Evolutionary conservation across 2,113 vertebrate genomes (phyloP), one percentile per base, ranked within the genome.

Genomic region (Microcebus ravelobensis): DNA sequence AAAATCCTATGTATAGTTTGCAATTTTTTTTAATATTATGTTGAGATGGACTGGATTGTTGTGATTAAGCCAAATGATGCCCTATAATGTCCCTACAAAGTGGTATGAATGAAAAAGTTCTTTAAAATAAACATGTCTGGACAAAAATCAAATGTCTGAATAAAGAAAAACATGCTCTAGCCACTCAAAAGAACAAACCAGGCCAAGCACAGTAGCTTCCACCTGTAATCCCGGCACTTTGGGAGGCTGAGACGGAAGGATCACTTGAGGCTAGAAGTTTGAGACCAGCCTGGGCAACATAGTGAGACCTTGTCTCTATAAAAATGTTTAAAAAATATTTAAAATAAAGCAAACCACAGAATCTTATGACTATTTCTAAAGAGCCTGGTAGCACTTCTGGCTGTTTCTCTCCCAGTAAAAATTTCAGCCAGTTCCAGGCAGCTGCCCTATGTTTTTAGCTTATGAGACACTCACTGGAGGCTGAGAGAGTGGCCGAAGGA

Each of bases 91-190:
- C 34, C 68, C 12, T 71, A 80, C 93, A 91, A 59, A 29, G 25
- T 63, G 13, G 9, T 17, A 83, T 39, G 39, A 91, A 77, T 86
- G 25, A 27, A 96, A 90, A 27, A 4, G 3, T 45, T 90, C 21
- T 91, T 86, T 52, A 88, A 96, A 91, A 82, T 59, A 81, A 93
- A 87, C 48, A 59, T 10, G 17, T 42, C 65, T 96, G 7, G n/a
- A 77, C 91, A 85, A 48, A 92, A 85, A 42, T 67, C 57, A 76
- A 93, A 80, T 17, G 29, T 45, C 59, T 42, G 20, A 76, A 87
- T 39, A 84, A 93, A 95, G 48, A 95, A 96, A 97, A 95, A 83
- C 3, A 10, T 45, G 6, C 74, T n/a, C 89, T 52, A 93, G 52
- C 17, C 55, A 52, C 86, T 50, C n/a, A 36, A 52, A 86, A 93